Base-by-base conservation (phyloP, 2,113 vertebrate species). In the Melanerpes aurifrons region DNA sequence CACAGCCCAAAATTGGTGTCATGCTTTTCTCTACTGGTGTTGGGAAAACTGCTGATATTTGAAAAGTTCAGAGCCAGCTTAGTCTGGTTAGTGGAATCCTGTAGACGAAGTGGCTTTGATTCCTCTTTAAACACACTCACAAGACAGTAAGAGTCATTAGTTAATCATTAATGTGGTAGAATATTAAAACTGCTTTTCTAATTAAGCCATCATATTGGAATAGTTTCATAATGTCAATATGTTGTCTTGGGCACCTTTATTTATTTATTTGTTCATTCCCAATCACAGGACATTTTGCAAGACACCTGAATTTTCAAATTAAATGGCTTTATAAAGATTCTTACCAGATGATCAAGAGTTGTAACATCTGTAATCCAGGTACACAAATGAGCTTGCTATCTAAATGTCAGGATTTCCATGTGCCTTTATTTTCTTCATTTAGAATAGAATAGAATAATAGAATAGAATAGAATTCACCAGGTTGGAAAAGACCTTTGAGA, bases 101-200 rank as follows among this genome's bases (percentile, higher is more conserved):
- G 76, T 80, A 95, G 74, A 61, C 70, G 68, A 93, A 96, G 47
- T 66, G 13, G 21, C 25, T 90, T 78, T 86, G 58, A 94, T 91
- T 82, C 19, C 59, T 94, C 58, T 85, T 90, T 76, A 80, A 92
- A 82, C 84, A 61, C 61, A 75, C 43, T 77, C 58, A 72, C 68
- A 64, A 62, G 81, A 82, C 53, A 82, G 17, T 63, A 72, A 73
- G 63, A 67, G 69, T 92, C 40, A 67, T 68, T 92, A 77, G 77
- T 93, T 94, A 88, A 93, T 91, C 70, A 75, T 83, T 90, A 93
- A 79, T 81, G 40, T 45, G 56, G 83, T 45, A n/a, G 31, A 95
- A 91, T 94, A 95, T 93, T 91, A 87, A 72, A 93, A 83, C 48
- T 79, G 40, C 24, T 90, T 95, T 94, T 93, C 72, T 86, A 87